Evolutionary conservation across 2,797 vertebrate species (phyloP), one percentile per base, ranked within the genome.

Genomic region (Poeciliopsis presidionis): DNA sequence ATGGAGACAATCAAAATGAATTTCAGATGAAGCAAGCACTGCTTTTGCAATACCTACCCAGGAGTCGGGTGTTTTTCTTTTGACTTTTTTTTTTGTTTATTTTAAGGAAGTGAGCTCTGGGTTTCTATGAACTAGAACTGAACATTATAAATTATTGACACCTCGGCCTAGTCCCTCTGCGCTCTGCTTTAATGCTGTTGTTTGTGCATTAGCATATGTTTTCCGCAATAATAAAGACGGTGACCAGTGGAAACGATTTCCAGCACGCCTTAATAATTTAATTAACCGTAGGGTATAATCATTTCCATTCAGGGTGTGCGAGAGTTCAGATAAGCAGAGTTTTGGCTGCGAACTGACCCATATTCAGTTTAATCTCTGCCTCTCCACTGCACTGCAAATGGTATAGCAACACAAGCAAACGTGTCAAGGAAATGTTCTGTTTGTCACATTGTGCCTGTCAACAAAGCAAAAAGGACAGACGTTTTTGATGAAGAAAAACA

Each of bases 311-410:
- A 77, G 84, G 82, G 75, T 83, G 83, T 86, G 87, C 73, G 85
- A 93, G 86, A 89, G 90, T 88, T 86, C 87, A 89, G 89, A 91
- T 93, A 90, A 91, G 89, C 81, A 75, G 87, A 85, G 77, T 88
- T 91, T 91, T 86, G 90, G 87, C 86, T 87, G 75, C 30, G 76
- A 88, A 84, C 72, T 92, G 91, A 94, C 92, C 91, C 88, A 89
- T 82, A 90, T 92, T 93, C 85, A 89, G 82, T 82, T 77, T 88
- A 91, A 91, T 90, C 89, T 69, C 73, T 74, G 65, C 65, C 84
- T 74, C 83, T 84, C 77, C 74, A 78, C 76, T 61, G 81, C 11
- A 49, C 76, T 25, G 79, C 13, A 70, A 76, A 89, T 84, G 80
- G 81, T 75, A 36, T n/a, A 20, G 36, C 71, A 85, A 87, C 80